Percentiles rank a stretch among this genome's conserved stretches.
These are phyloP conservation scores for Ridgeia piscesae DNA, from an alignment of 1,140 invertebrate species.

Conservation along the genomic window DNA sequence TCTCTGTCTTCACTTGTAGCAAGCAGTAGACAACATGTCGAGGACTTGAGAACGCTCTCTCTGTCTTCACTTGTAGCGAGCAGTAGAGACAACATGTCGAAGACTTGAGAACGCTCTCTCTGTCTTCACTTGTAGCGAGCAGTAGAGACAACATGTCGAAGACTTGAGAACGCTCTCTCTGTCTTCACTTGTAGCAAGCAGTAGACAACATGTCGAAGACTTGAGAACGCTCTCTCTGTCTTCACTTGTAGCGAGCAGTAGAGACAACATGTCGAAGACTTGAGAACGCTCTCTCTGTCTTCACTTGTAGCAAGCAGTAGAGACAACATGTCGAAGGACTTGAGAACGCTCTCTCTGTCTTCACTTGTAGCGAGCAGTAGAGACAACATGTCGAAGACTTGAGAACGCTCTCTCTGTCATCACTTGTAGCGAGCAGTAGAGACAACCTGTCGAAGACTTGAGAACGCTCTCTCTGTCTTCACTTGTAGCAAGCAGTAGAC, in stretches of 20 bases:
- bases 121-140: no score
- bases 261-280: neutral
- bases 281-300: neutral
- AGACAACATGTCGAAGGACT: neutral
- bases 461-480: neutral
- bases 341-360: neutral
- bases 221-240: neutral
- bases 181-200: no score
- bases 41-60: neutral
- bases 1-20: neutral
- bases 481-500: no score
- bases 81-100: neutral
- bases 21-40: neutral
- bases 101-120: neutral
- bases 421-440: no score
- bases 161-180: neutral
- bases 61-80: neutral
- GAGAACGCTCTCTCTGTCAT: neutral
- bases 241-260: no score
- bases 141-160: neutral
- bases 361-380: no score
- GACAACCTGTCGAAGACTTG: neutral
- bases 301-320: no score
- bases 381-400: neutral
- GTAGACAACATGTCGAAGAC: neutral